phyloP scores from a whole-genome alignment of 2,888 invertebrate species.

The Dorcus parallelipipedus region DNA sequence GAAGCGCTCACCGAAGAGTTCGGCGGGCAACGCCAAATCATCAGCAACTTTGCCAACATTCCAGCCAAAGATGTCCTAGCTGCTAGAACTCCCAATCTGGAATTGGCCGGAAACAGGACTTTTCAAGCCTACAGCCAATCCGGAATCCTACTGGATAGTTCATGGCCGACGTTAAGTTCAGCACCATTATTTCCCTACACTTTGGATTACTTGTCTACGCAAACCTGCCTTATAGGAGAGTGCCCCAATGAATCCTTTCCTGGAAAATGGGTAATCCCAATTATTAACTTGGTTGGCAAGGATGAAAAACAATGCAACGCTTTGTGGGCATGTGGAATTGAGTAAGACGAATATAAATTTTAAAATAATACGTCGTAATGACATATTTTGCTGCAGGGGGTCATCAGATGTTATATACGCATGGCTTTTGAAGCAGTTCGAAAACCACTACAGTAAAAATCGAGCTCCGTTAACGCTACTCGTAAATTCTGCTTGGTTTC shows the following conservation, averaged over 20 bases:
- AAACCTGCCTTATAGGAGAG: constrained; percentile 55
- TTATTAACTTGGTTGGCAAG: constrained; percentile 55
- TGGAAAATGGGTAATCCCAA: constrained; percentile 65
- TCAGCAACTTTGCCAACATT: constrained; percentile 43
- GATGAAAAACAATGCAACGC: constrained; percentile 51
- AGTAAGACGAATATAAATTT: background rate
- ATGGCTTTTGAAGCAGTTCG: constrained; percentile 50
- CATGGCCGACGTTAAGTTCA: constrained; percentile 55
- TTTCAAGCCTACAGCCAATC: constrained; percentile 55
- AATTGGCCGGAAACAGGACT: constrained; percentile 56
- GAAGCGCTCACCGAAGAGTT: constrained; percentile 41
- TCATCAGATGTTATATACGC: constrained; percentile 38
- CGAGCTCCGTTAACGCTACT: constrained; percentile 52
- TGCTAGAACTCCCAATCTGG: constrained; percentile 56
- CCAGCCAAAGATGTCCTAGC: constrained; percentile 38
- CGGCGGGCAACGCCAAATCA: constrained; percentile 39
- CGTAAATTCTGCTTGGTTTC: constrained; percentile 52
- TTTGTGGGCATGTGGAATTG: constrained; percentile 2
- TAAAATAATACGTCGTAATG: background rate
- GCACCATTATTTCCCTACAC: constrained; percentile 68
- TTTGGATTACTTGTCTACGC: constrained; percentile 56
- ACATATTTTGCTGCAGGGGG: constrained; percentile 13
- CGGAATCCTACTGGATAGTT: constrained; percentile 59
- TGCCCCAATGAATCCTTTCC: constrained; percentile 59
- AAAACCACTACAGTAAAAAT: constrained; percentile 43